Evolutionary conservation across 2,888 invertebrate species (phyloP).

Genomic region (Pammene aurita): DNA sequence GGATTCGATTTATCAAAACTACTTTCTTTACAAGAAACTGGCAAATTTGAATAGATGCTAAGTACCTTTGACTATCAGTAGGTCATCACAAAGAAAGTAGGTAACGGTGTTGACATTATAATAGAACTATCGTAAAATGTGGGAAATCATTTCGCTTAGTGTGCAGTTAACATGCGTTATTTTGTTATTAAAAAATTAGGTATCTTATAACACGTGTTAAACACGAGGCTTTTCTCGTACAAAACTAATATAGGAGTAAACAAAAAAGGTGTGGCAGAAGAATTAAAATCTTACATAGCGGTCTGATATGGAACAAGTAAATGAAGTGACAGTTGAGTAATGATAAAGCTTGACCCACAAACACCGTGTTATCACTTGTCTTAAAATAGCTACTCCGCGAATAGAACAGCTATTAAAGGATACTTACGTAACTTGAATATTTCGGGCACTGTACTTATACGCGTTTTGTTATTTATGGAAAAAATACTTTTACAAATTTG

Average conservation of each 20-base stretch:
- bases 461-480: background rate
- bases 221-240: background rate
- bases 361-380: constrained; percentile 28
- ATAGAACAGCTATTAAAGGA: constrained; percentile 39
- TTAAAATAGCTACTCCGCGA: constrained; percentile 32
- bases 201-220: background rate
- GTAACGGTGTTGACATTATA: background rate
- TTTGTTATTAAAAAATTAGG: too few species aligned
- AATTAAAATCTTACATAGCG: background rate
- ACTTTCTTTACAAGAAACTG: background rate
- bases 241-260: background rate
- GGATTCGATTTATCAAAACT: constrained; percentile 16
- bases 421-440: constrained; percentile 13
- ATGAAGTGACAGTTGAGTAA: constrained; percentile 23
- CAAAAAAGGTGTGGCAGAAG: background rate
- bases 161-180: background rate
- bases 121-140: background rate
- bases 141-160: background rate
- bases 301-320: constrained; percentile 17
- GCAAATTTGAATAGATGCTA: constrained; percentile 4
- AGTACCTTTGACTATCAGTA: background rate
- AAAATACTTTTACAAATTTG: background rate
- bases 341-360: constrained; percentile 37
- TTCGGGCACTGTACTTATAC: background rate
- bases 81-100: constrained; percentile 5